phyloP scores from a whole-genome alignment of 2,888 invertebrate species.

The Trimorus sp. region DNA sequence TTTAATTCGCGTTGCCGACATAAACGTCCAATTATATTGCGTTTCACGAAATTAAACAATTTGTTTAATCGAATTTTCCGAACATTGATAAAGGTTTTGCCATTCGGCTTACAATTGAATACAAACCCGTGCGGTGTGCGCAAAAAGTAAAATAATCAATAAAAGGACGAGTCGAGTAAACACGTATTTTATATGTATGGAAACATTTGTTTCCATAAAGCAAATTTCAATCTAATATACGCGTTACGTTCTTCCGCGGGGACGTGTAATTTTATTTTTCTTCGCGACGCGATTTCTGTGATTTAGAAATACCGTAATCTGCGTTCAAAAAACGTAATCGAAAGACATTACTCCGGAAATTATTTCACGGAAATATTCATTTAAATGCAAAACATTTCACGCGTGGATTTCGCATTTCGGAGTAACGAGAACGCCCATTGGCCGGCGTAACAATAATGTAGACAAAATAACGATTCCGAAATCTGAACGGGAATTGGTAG shows the following conservation, averaged over 20 bases:
- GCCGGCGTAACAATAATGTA: constrained; percentile 29
- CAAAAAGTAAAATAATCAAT: constrained; percentile 34
- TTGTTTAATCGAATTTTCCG: constrained; percentile 26
- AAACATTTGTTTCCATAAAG: constrained; percentile 38
- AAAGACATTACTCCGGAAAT: not conserved
- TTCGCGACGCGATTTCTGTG: too few relatives aligned
- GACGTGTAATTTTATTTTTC: too few relatives aligned
- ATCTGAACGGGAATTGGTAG: constrained; percentile 23
- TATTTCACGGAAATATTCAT: not conserved
- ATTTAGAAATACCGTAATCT: too few relatives aligned
- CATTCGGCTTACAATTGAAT: constrained; percentile 9
- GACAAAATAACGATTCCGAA: constrained; percentile 33
- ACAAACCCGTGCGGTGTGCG: constrained; percentile 2
- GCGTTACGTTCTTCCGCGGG: constrained; percentile 18
- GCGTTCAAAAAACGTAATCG: not conserved
- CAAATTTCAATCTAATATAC: constrained; percentile 39
- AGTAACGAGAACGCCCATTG: constrained; percentile 28
- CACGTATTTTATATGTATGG: constrained; percentile 13
- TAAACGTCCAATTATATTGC: constrained; percentile 37
- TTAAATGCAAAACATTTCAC: not conserved
- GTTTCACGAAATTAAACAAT: constrained; percentile 29
- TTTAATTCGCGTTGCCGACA: constrained; percentile 12
- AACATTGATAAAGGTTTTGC: constrained; percentile 16
- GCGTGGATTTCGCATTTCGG: constrained; percentile 3
- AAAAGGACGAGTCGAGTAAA: constrained; percentile 25